Base-by-base conservation (phyloP, 2,797 vertebrate species). In the Amphiprion clarkii region DNA sequence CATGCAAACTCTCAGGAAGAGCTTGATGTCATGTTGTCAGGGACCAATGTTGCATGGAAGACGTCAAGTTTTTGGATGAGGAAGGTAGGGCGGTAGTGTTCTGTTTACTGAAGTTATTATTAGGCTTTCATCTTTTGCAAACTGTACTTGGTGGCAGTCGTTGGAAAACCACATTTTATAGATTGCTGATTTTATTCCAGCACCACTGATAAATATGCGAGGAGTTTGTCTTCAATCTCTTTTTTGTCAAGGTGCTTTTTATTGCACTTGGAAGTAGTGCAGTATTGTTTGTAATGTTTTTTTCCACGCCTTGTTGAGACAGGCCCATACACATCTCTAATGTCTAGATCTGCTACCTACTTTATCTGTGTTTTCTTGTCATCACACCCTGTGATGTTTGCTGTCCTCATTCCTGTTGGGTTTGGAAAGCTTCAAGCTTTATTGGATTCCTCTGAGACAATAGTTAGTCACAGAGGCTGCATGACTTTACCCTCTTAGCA, bases 21-120 rank as follows among this genome's bases (percentile, higher is more conserved):
- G 48, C 46, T 83, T 57, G 53, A 73, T 79, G 58, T 60, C 66
- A 58, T 83, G 70, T 79, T 77, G 64, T 75, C 57, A 70, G 61
- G 36, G 39, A 51, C 58, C 59, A 80, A 55, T 76, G 57, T 69
- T 25, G 42, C 56, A 59, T 19, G 19, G 65, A 85, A 78, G 67
- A 66, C 49, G 46, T 66, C 21, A 51, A 1, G 27, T 67, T 65
- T 52, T 78, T 82, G 74, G 62, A 81, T 77, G 52, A 74, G 48
- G 58, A 88, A 86, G 89, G 89, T 91, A 91, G 76, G 83, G 46
- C 10, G 21, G 2, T 3, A 44, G 42, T 31, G 31, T 61, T 61
- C 64, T 62, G 9, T 51, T 49, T 51, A 21, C n/a, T 21, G 21
- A 51, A 21, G 8, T 56, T 23, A 2, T 63, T 66, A 2, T 33